These are phyloP conservation scores for Spinus pinus DNA, from an alignment of 2,797 vertebrate genomes.

Conservation along the genomic window DNA sequence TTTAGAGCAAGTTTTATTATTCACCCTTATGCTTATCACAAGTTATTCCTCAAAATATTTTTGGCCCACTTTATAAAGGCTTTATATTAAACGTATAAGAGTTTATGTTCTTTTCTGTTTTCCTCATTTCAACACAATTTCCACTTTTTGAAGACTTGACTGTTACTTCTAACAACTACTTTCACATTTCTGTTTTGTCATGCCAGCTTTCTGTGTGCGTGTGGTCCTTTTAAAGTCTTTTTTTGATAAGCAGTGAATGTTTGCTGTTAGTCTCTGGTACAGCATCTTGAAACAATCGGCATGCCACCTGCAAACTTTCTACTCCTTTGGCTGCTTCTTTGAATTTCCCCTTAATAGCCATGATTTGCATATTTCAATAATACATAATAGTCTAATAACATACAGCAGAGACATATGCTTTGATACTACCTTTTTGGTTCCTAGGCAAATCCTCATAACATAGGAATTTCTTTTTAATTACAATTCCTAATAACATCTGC, in stretches of 20 bases:
- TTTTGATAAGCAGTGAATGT: conserved; percentile 5
- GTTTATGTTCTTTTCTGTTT: conserved; percentile 6
- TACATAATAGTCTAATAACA: background rate
- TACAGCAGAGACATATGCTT: background rate
- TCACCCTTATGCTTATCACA: conserved; percentile 11
- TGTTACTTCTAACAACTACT: background rate
- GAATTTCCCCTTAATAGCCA: conserved; percentile 31
- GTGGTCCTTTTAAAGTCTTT: conserved; percentile 50
- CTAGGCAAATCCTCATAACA: background rate
- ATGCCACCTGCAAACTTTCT: conserved; percentile 42
- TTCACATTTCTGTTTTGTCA: conserved; percentile 36
- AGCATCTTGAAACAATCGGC: background rate
- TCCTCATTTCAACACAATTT: conserved; percentile 27
- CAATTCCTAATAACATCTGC: background rate
- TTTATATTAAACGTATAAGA: background rate
- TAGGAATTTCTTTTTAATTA: conserved; percentile 12
- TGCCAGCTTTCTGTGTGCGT: conserved; percentile 38
- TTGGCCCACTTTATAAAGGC: conserved; percentile 18
- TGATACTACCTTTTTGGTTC: conserved; percentile 26
- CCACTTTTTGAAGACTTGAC: conserved; percentile 29
- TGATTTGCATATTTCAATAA: conserved; percentile 37
- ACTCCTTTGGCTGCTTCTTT: conserved; percentile 21
- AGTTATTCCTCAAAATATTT: conserved; percentile 31
- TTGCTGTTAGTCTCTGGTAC: conserved; percentile 1
- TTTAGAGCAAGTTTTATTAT: conserved; percentile 35